phyloP scores from a whole-genome alignment of 1,140 invertebrate genomes.

The Potamilus streckersoni region DNA sequence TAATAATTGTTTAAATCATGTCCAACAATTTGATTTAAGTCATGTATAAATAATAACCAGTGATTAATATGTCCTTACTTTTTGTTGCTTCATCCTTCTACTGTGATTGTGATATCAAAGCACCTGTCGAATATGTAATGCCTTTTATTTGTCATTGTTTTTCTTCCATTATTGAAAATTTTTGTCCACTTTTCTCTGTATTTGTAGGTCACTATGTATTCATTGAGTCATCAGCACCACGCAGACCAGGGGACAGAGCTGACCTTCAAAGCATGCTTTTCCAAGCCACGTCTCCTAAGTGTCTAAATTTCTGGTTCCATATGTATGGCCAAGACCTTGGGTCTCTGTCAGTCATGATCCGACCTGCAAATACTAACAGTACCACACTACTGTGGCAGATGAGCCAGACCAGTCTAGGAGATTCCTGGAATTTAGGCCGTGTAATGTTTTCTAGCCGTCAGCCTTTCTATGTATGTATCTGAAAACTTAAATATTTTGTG shows the following conservation, averaged over 20 bases:
- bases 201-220: slow-evolving; percentile 57
- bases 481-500: too few species aligned
- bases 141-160: too few species aligned
- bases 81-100: too few species aligned
- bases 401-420: slow-evolving; percentile 31
- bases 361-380: slow-evolving; percentile 25
- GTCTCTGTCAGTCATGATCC: slow-evolving; percentile 54
- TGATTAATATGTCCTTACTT: too few species aligned
- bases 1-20: too few species aligned
- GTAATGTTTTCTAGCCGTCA: slow-evolving; percentile 30
- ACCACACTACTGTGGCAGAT: slow-evolving; percentile 35
- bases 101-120: too few species aligned
- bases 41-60: too few species aligned
- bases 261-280: slow-evolving; percentile 54
- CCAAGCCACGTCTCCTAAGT: slow-evolving; percentile 33
- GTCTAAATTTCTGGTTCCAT: slow-evolving; percentile 72
- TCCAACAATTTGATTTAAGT: too few species aligned
- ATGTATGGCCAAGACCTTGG: slow-evolving; percentile 60
- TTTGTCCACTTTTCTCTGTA: neutral
- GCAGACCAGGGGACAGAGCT: slow-evolving; percentile 49
- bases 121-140: too few species aligned
- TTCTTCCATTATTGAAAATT: too few species aligned
- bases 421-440: slow-evolving; percentile 37
- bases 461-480: slow-evolving; percentile 39
- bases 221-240: slow-evolving; percentile 56